phyloP scores from a whole-genome alignment of 2,888 invertebrate genomes.

The Halictus quadricinctus region DNA sequence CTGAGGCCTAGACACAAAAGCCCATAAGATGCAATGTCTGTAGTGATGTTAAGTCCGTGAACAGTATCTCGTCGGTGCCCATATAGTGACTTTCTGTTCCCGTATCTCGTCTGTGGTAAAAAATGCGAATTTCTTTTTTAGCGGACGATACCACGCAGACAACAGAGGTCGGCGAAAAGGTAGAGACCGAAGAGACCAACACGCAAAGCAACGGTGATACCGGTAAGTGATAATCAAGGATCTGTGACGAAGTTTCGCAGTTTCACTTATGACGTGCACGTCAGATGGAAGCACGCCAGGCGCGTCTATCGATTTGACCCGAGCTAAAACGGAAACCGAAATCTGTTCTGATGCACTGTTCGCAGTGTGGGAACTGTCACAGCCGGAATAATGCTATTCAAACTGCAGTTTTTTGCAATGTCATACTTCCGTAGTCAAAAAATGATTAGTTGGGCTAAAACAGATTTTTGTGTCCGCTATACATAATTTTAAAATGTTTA shows the following conservation, averaged over 20 bases:
- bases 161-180: conserved; percentile 64
- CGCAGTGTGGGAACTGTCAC: not conserved
- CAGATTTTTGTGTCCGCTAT: too few relatives aligned
- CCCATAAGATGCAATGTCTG: too few relatives aligned
- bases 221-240: conserved; percentile 77
- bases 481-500: too few relatives aligned
- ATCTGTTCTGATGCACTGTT: conserved; percentile 1
- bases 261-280: conserved; percentile 30
- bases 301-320: conserved; percentile 60
- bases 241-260: conserved; percentile 8
- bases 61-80: too few relatives aligned
- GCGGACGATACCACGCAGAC: conserved; percentile 60
- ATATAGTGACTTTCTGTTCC: not conserved
- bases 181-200: conserved; percentile 73
- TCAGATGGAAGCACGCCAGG: conserved; percentile 54
- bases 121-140: conserved; percentile 48
- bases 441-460: not conserved
- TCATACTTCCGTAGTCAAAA: not conserved
- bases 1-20: too few relatives aligned
- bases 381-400: not conserved
- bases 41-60: too few relatives aligned
- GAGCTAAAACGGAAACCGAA: conserved; percentile 18
- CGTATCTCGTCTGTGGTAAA: not conserved
- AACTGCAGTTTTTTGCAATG: not conserved
- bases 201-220: conserved; percentile 80